phyloP scores from a whole-genome alignment of 1,140 invertebrate genomes.

The Microplitis mediator region DNA sequence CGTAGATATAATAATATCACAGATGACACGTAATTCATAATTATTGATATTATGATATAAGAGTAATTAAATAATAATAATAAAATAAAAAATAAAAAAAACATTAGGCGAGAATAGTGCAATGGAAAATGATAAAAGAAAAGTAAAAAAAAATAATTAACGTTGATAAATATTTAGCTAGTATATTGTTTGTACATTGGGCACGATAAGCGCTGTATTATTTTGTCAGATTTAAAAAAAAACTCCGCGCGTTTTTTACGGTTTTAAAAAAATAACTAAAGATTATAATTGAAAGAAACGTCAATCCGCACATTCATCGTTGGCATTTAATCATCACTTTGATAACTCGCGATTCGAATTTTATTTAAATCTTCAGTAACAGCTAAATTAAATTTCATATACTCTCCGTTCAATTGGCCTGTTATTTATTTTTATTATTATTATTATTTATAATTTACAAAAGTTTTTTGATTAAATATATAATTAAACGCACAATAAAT shows the following conservation, averaged over 20 bases:
- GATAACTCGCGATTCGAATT: background rate
- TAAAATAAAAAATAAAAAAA: background rate
- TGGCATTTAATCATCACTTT: too few species aligned
- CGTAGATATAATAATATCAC: conserved; percentile 16
- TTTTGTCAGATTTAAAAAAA: conserved; percentile 43
- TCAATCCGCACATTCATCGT: background rate
- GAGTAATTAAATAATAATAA: background rate
- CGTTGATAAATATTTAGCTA: conserved; percentile 28
- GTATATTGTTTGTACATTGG: conserved; percentile 50
- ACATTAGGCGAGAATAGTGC: conserved; percentile 32
- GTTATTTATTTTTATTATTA: too few species aligned
- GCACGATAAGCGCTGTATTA: conserved; percentile 48
- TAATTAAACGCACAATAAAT: background rate
- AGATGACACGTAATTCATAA: conserved; percentile 32
- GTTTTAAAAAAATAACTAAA: conserved; percentile 39
- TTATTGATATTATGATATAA: conserved; percentile 30
- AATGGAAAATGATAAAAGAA: conserved; percentile 18
- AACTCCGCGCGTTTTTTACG: conserved; percentile 46
- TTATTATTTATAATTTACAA: background rate
- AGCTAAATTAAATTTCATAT: background rate
- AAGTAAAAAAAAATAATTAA: conserved; percentile 16
- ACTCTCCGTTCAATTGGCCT: too few species aligned
- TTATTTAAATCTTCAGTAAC: background rate
- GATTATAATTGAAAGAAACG: conserved; percentile 3
- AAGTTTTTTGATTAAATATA: background rate